phyloP scores from a whole-genome alignment of 2,797 vertebrate species.

The Notolepis coatsorum region DNA sequence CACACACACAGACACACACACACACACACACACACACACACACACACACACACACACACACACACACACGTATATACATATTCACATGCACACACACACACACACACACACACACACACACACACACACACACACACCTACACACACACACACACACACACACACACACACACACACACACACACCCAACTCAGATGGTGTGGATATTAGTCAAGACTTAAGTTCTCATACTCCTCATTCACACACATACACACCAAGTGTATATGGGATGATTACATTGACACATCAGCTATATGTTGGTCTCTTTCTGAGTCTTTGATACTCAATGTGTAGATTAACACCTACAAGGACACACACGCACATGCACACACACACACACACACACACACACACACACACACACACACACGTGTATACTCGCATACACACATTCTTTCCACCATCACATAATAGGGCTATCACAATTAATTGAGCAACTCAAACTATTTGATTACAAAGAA shows the following conservation, averaged over 20 bases:
- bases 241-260: background rate
- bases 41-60: background rate
- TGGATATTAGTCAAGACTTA: background rate
- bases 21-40: background rate
- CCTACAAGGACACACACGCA: too few relatives aligned
- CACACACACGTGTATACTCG: too few relatives aligned
- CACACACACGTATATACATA: background rate
- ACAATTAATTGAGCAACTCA: too few relatives aligned
- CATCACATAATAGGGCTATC: too few relatives aligned
- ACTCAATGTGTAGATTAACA: too few relatives aligned
- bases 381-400: background rate
- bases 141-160: too few relatives aligned
- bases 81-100: background rate
- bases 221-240: background rate
- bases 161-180: too few relatives aligned
- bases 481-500: too few relatives aligned
- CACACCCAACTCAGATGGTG: background rate
- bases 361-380: constrained; percentile 5
- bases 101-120: constrained; percentile 2
- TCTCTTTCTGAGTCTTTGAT: background rate
- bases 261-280: background rate
- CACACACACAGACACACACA: background rate
- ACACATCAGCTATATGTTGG: too few relatives aligned
- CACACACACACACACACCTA: constrained; percentile 1
- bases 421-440: background rate